phyloP scores from a whole-genome alignment of 2,113 vertebrate species.

The Ailuropoda melanoleuca region DNA sequence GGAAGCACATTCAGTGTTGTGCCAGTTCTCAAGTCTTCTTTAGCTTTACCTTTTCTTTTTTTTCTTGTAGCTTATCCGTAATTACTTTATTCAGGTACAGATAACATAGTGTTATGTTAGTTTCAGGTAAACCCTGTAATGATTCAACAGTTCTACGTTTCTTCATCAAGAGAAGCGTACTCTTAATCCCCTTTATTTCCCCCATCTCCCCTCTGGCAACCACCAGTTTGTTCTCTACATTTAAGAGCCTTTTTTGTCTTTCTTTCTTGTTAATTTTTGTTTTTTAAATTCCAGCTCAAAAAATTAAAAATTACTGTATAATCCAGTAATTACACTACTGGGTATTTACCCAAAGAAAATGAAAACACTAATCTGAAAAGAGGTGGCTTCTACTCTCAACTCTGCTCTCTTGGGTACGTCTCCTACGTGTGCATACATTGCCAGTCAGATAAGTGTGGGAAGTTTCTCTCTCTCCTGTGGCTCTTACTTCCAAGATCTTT shows the following conservation, averaged over 20 bases:
- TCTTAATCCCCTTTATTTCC: neutral
- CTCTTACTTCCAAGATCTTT: neutral
- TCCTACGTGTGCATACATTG: neutral
- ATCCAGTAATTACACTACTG: neutral
- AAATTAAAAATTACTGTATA: neutral
- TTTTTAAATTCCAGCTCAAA: neutral
- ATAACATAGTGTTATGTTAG: neutral
- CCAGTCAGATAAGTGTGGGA: neutral
- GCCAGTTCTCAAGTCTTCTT: neutral
- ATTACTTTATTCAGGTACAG: neutral
- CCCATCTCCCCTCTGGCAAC: neutral
- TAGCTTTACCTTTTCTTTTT: neutral
- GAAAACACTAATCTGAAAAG: neutral
- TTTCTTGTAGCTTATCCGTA: neutral
- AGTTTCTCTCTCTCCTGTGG: neutral
- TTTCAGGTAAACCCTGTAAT: neutral
- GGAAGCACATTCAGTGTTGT: neutral
- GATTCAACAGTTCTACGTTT: neutral
- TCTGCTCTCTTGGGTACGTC: neutral
- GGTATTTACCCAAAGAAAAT: neutral
- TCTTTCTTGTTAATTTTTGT: neutral
- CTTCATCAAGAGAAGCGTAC: neutral
- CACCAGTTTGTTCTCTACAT: neutral
- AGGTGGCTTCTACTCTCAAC: neutral
- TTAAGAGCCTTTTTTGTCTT: neutral